Base-by-base conservation (phyloP, 2,113 vertebrate species). In the Epinephelus moara region DNA sequence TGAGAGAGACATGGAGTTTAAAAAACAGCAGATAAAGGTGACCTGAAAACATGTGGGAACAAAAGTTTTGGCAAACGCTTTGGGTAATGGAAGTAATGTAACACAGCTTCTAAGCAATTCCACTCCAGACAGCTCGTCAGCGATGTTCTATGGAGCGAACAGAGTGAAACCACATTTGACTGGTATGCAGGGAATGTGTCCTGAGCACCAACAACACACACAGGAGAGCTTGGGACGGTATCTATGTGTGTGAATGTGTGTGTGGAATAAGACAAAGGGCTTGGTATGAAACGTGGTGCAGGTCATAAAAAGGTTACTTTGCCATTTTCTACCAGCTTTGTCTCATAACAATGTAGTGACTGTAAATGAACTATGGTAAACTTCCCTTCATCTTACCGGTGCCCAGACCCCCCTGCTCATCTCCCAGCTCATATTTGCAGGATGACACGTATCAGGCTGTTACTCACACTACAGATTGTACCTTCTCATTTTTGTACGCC, bases 101-200 rank as follows among this genome's bases (percentile, higher is more conserved):
- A 73, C 4, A 42, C 70, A 70, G 11, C 19, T 75, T 85, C 40
- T 40, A 64, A 87, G 70, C 74, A 14, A n/a, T 25, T 71, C 10
- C 52, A 57, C 67, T 85, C 60, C 78, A 88, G 82, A 74, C 50
- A 27, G 73, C 15, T 40, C 15, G 4, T 67, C 79, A 64, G 69
- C 23, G 1, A 52, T 70, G 72, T 78, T 85, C 17, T 18, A 50
- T 45, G 8, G 67, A 56, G 56, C 33, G 0, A 78, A 80, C 45
- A 25, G 64, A 89, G 63, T 80, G 66, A 85, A 81, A 88, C 78
- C 86, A 89, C 81, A 85, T 77, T 73, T 56, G 74, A 67, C 69
- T 78, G 89, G 93, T 82, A 95, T 94, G 92, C 75, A 15, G 42
- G 80, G 92, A 95, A 94, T 93, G 88, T 78, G 80, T 82, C 40